These are phyloP conservation scores for Drosophila bifasciata DNA, from an alignment of 1,140 invertebrate genomes.

Conservation along the genomic window DNA sequence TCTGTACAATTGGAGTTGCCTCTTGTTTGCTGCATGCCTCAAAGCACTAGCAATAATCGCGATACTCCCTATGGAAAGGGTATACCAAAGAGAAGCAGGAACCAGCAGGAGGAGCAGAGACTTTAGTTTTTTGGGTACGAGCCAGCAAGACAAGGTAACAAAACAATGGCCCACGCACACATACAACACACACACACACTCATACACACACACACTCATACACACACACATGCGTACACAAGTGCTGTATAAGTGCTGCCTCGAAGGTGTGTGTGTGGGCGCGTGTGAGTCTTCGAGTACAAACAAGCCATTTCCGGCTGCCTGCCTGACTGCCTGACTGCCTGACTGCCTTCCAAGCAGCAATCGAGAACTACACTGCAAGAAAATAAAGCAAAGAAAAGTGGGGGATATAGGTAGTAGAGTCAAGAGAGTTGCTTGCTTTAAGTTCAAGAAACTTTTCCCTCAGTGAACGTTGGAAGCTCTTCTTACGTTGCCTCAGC, in stretches of 20 bases:
- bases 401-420: no score
- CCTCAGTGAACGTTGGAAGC: no score
- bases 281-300: constrained; percentile 10
- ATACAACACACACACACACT: constrained; percentile 11
- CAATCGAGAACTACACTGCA: not conserved
- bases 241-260: constrained; percentile 11
- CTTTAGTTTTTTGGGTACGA: no score
- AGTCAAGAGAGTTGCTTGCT: not conserved
- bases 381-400: no score
- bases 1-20: no score
- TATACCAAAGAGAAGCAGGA: no score
- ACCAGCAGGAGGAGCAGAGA: no score
- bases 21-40: no score
- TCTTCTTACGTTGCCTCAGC: no score
- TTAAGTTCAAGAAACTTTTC: not conserved
- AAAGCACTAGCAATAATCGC: no score
- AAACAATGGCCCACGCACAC: constrained; percentile 17
- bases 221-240: constrained; percentile 10
- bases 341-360: constrained; percentile 4
- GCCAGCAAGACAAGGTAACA: not conserved
- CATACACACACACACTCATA: constrained; percentile 5
- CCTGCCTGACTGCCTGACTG: no score
- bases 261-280: constrained; percentile 22
- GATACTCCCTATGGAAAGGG: no score
- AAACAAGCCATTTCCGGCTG: constrained; percentile 45